A percentile compares a stretch with the other conserved stretches of the same genome.
These are phyloP conservation scores for Onychostruthus taczanowskii DNA, from an alignment of 2,113 vertebrate species.

Conservation along the genomic window DNA sequence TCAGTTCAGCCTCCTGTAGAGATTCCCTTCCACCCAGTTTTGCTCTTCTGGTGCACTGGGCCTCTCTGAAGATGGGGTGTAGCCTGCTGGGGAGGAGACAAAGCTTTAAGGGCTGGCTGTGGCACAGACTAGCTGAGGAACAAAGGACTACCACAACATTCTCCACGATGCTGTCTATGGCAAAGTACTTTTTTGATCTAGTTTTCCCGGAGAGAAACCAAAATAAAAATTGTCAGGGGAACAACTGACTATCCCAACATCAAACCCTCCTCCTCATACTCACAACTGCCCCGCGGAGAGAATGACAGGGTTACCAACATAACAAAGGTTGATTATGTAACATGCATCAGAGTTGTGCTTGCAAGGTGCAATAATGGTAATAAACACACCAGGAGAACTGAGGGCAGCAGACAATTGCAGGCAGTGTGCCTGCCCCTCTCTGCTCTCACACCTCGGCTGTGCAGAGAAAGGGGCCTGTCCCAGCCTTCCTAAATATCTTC, in stretches of 20 bases:
- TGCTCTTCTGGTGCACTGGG: not conserved
- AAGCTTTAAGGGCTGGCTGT: not conserved
- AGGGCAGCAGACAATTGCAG: not conserved
- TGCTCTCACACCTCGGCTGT: fast-evolving
- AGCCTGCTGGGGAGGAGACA: not conserved
- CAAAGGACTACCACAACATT: not conserved
- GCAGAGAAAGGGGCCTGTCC: not conserved
- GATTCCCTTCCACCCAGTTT: not conserved
- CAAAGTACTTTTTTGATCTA: not conserved
- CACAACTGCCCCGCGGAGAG: not conserved
- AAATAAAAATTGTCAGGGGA: not conserved
- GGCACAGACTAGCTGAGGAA: not conserved
- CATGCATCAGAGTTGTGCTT: not conserved
- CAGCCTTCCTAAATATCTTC: not conserved
- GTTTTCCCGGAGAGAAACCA: not conserved
- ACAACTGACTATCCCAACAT: not conserved
- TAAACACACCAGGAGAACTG: not conserved
- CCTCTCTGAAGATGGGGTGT: not conserved
- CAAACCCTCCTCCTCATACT: not conserved
- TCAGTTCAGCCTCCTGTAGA: not conserved
- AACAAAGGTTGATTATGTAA: not conserved
- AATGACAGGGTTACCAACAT: not conserved
- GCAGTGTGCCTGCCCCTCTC: no score
- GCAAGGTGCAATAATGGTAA: not conserved
- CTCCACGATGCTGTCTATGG: not conserved